A percentile compares a stretch with the other conserved stretches of the same genome.
These are phyloP conservation scores for Belonocnema kinseyi DNA, from an alignment of 1,140 invertebrate species.

Conservation along the genomic window DNA sequence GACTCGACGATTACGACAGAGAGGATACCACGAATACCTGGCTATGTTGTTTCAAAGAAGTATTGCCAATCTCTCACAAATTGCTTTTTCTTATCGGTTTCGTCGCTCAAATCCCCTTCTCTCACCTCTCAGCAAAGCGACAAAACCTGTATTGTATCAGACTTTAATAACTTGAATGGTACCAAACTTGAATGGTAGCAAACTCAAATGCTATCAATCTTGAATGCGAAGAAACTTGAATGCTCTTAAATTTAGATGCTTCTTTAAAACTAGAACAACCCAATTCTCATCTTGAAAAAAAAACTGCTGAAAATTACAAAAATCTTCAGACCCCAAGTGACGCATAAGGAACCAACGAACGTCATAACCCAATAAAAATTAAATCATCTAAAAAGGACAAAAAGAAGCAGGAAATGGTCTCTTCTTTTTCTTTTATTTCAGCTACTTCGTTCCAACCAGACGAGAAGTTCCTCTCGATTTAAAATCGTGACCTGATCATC, in stretches of 20 bases:
- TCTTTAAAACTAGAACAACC: no score
- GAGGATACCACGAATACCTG: constrained; percentile 33
- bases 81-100: constrained; percentile 13
- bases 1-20: constrained; percentile 35
- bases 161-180: constrained; percentile 45
- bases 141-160: constrained; percentile 35
- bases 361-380: no score
- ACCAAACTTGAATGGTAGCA: constrained; percentile 36
- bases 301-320: constrained; percentile 11
- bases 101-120: neutral
- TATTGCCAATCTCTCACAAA: constrained; percentile 37
- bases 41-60: constrained; percentile 32
- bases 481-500: constrained; percentile 17
- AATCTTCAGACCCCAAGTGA: neutral
- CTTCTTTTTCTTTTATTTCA: constrained; percentile 1
- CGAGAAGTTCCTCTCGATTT: constrained; percentile 1
- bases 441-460: constrained; percentile 1
- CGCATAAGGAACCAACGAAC: constrained; percentile 42
- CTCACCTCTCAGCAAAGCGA: constrained; percentile 31
- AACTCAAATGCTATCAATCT: constrained; percentile 40
- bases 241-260: neutral
- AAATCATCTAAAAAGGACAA: no score
- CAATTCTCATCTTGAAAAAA: neutral
- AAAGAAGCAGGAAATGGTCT: neutral
- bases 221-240: neutral